phyloP scores from a whole-genome alignment of 2,888 invertebrate species.

The Morinoia aosen region DNA sequence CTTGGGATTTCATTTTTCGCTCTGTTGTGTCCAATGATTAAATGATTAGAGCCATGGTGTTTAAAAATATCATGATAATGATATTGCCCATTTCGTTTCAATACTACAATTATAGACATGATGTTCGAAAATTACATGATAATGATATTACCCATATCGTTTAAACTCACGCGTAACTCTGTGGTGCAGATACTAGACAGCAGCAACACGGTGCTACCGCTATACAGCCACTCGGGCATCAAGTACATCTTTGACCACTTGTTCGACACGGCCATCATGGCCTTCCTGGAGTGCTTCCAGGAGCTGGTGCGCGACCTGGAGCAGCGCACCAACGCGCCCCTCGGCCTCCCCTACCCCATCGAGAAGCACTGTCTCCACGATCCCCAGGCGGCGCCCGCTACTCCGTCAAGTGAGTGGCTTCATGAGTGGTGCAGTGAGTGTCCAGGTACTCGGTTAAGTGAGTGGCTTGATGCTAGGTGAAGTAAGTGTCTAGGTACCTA shows the following conservation, averaged over 20 bases:
- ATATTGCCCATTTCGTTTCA: no score
- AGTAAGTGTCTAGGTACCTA: background rate
- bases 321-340: conserved; percentile 84
- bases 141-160: background rate
- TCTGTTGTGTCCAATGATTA: no score
- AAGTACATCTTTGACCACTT: conserved; percentile 94
- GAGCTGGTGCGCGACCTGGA: conserved; percentile 84
- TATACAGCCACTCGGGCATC: conserved; percentile 94
- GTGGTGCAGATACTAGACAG: conserved; percentile 59
- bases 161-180: background rate
- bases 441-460: background rate
- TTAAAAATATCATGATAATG: no score
- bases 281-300: conserved; percentile 94
- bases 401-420: conserved; percentile 83
- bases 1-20: no score
- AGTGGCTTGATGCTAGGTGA: background rate
- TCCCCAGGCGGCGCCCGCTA: conserved; percentile 86
- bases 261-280: conserved; percentile 95
- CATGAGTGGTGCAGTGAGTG: background rate
- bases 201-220: conserved; percentile 82
- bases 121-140: background rate
- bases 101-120: no score
- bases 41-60: no score
- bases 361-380: conserved; percentile 96
- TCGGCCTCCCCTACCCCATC: conserved; percentile 91